These are phyloP conservation scores for Apoda limacodes DNA, from an alignment of 2,888 invertebrate species.

Conservation along the genomic window DNA sequence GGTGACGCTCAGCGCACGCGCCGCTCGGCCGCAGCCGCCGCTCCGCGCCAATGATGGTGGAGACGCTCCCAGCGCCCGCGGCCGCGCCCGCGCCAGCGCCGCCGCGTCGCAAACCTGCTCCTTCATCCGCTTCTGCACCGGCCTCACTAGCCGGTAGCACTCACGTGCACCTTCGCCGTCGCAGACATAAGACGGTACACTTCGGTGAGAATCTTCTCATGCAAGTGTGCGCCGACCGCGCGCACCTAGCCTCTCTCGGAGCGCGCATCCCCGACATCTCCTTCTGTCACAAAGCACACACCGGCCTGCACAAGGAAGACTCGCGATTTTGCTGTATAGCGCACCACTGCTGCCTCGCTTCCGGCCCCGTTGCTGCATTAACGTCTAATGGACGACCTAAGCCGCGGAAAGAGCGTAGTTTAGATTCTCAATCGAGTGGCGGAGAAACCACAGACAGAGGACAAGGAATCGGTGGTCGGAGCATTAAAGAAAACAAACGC, in stretches of 20 bases:
- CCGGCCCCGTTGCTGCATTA: constrained; percentile 48
- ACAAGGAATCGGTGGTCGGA: constrained; percentile 36
- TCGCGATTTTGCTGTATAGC: constrained; percentile 61
- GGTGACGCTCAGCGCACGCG: constrained; percentile 59
- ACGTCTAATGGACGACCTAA: constrained; percentile 46
- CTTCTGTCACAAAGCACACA: constrained; percentile 61
- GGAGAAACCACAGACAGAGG: constrained; percentile 54
- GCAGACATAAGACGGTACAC: constrained; percentile 82
- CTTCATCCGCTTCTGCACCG: constrained; percentile 68
- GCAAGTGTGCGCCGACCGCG: constrained; percentile 80
- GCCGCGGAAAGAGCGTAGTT: constrained; percentile 51
- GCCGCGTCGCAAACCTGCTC: constrained; percentile 56
- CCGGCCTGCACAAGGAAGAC: constrained; percentile 51
- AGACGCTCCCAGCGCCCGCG: constrained; percentile 63
- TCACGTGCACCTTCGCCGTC: constrained; percentile 73
- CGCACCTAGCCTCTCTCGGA: constrained; percentile 59
- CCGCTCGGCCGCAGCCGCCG: constrained; percentile 62
- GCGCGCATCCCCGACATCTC: constrained; percentile 60
- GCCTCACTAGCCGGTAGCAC: constrained; percentile 63
- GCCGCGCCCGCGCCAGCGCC: constrained; percentile 56
- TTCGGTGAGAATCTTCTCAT: constrained; percentile 81
- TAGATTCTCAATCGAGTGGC: constrained; percentile 61
- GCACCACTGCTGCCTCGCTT: constrained; percentile 62
- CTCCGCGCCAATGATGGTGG: constrained; percentile 67
- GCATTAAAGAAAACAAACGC: constrained; percentile 38